These are phyloP conservation scores for Malurus alboscapulatus DNA, from an alignment of 2,113 vertebrate genomes.

Conservation along the genomic window DNA sequence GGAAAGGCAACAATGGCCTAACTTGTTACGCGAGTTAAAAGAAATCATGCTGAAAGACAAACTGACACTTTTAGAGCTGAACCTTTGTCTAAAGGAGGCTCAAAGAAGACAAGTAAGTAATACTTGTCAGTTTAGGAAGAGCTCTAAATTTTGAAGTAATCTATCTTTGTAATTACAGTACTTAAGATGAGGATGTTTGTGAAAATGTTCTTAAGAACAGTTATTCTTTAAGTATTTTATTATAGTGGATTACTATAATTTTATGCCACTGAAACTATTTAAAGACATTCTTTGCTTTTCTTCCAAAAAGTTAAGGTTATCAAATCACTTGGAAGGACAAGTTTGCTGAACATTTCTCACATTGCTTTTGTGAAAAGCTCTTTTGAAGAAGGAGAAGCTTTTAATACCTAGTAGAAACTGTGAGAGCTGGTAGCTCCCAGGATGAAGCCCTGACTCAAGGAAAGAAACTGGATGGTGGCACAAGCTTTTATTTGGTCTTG, in stretches of 20 bases:
- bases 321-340: not conserved
- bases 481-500: not conserved
- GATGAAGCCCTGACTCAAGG: not conserved
- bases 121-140: not conserved
- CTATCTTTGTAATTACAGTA: conserved; percentile 7
- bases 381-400: not conserved
- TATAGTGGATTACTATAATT: conserved; percentile 28
- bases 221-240: conserved; percentile 1
- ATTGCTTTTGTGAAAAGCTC: not conserved
- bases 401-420: not conserved
- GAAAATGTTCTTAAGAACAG: conserved; percentile 17
- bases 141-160: not conserved
- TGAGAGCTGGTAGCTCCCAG: not conserved
- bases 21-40: not conserved
- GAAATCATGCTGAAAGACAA: not conserved
- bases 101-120: not conserved
- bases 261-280: conserved; percentile 20
- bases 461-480: not conserved
- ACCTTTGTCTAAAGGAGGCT: not conserved
- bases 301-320: not conserved
- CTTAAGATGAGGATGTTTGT: not conserved
- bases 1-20: not conserved
- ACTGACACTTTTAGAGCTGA: not conserved
- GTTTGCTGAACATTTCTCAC: not conserved
- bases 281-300: not conserved